Evolutionary conservation across 2,113 vertebrate genomes (phyloP), one percentile per base, ranked within the genome.

Genomic region (Trematomus loennbergii): DNA sequence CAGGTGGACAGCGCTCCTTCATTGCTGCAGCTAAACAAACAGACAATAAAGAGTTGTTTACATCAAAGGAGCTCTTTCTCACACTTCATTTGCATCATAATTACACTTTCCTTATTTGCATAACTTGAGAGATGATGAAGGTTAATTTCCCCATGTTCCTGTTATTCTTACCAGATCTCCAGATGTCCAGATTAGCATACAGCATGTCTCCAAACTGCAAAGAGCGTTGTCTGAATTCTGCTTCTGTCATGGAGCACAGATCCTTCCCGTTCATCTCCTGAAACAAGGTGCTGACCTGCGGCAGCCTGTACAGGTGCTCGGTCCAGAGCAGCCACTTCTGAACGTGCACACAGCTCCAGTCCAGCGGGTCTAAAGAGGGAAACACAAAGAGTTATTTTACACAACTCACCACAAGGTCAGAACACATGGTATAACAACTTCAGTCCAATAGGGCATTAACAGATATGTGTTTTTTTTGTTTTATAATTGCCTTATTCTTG

Each of bases 261-360:
- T 98, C 96, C 71, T 94, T 96, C 12, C 97, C 97, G 0, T 87
- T 95, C 78, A 99, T 93, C 40, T 97, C 96, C 89, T 97, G 96
- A 90, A 98, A 99, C 75, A 95, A 93, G 1, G 92, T 93, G 72
- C 96, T 96, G 17, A 97, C 93, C 1, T 96, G 95, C 0, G 97
- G 96, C 81, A 99, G 95, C 49, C 95, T 93, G 93, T 98, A 97
- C 82, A 98, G 95, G 89, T 98, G 97, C 75, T 99, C 97, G 0
- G 97, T 98, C 97, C 97, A 98, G 67, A 98, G 92, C 25, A 99
- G 95, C 97, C 97, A 99, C 93, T 98, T 98, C 93, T 98, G 97
- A 66, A 97, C 97, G 0, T 99, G 96, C 11, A 95, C 88, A 0
- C 94, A 93, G 88, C 92, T 97, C 97, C 97, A 98, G 75, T 96